phyloP scores from a whole-genome alignment of 2,888 invertebrate genomes.

The Tenthredo amoena region DNA sequence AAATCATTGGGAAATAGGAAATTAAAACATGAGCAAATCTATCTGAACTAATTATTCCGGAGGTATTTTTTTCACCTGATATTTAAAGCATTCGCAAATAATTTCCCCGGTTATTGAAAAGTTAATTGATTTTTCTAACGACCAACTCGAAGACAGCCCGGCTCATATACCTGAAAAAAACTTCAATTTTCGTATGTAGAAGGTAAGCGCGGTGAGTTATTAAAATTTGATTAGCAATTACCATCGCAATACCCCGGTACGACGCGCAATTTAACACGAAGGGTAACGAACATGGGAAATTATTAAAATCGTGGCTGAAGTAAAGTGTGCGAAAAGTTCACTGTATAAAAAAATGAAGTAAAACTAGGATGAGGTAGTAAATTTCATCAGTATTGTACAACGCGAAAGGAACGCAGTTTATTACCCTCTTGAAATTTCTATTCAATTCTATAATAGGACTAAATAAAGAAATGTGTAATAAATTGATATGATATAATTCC shows the following conservation, averaged over 20 bases:
- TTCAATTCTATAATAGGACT: neutral
- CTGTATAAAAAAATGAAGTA: neutral
- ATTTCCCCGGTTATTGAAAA: neutral
- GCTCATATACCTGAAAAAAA: neutral
- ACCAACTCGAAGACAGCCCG: neutral
- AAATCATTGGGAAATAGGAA: neutral
- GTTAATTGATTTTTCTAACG: neutral
- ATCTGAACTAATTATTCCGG: neutral
- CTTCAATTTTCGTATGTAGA: neutral
- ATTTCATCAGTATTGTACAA: neutral
- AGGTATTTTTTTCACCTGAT: neutral
- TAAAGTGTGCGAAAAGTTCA: neutral
- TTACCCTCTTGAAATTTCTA: neutral
- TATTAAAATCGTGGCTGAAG: neutral
- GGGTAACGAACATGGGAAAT: neutral
- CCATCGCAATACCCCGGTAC: neutral
- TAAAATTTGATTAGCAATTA: conserved; percentile 3
- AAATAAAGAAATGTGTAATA: neutral
- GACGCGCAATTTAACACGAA: neutral
- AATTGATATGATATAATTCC: neutral
- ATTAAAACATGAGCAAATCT: neutral
- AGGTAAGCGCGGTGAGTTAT: neutral
- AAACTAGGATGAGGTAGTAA: neutral
- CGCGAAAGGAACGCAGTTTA: neutral
- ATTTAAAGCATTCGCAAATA: neutral